Base-by-base conservation (phyloP, 1,140 invertebrate species). In the Drosophila jambulina region DNA sequence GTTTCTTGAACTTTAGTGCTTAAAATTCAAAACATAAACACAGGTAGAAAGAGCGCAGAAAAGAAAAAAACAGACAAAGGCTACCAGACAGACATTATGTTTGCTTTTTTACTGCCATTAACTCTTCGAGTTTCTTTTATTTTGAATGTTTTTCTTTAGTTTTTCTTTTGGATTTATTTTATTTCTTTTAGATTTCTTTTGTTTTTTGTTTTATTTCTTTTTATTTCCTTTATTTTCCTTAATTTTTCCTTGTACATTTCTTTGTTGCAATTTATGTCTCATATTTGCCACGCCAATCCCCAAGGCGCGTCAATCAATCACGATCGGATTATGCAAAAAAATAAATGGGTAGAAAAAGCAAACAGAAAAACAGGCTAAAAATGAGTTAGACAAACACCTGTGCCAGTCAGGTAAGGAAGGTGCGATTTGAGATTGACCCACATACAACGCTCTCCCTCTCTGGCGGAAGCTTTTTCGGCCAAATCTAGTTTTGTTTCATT, bases 241-340 rank as follows among this genome's bases (percentile, higher is more conserved):
- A 15, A 8, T 25, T 59, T 62, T 65, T 29, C n/a, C 49, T 42
- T 32, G 17, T 4, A 15, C 53, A 29, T 36, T 61, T 77, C 74
- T 58, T 45, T 34, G 34, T 5, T 76, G 25, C 48, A 58, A 57
- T 76, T 67, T 67, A 76, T 65, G 74, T 77, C 48, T 32, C 64
- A 78, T 70, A 78, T 69, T 78, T 60, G 51, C 43, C 51, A 60
- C 74, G 75, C 74, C 70, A 48, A 75, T 32, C 60, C 60, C n/a
- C 71, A 54, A 45, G 53, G 40, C 59, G 54, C 74, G 75, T 78
- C 75, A 78, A 78, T 78, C 76, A 78, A 78, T 78, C 76, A 78
- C 54, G 45, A 78, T 57, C 56, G 75, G 58, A 78, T 78, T 78
- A 78, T 78, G 76, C 75, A 75, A 72, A 78, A 69, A 68, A 42